Evolutionary conservation across 2,797 vertebrate genomes (phyloP), one percentile per base, ranked within the genome.

Genomic region (Crotalus adamanteus): DNA sequence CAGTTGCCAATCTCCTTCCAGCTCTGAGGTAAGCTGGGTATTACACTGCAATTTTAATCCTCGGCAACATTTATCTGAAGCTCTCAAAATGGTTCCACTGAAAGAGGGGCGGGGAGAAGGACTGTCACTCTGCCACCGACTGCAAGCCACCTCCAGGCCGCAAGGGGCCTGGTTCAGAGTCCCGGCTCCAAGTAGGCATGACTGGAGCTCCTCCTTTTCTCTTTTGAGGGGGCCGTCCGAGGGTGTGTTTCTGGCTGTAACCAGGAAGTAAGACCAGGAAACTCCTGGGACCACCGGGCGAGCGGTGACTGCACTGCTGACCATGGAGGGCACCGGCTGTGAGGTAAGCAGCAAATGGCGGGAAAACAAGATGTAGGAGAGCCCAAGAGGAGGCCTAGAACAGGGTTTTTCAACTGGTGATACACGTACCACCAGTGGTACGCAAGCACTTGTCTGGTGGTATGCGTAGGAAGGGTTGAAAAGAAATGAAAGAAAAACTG

Each of bases 221-320:
- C 51, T 53, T 55, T 31, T 1, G 47, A 31, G 60, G 14, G 60
- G 59, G 59, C 13, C 11, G 14, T 5, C 9, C 53, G 26, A 6
- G 22, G 6, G 42, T 42, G 25, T 25, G 5, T 12, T 13, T 2
- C 28, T 51, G 25, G n/a, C 8, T 4, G 65, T 26, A 53, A 92
- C 78, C 95, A 94, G 95, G 94, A 93, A 95, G 87, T 20, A 59
- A 20, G 25, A 31, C 87, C 31, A 85, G 93, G 92, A 94, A 89
- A 57, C 37, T 0, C 73, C 20, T 53, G 2, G 20, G 61, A 1
- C 3, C 28, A 22, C 7, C 13, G 1, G 4, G 47, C 42, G 6
- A 63, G 31, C 63, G 0, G 53, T 7, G 31, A 6, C 6, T 59
- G 9, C 73, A 13, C 47, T 0, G 18, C 13, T 73, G 25, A 20